Base-by-base conservation (phyloP, 2,797 vertebrate species). In the Eulemur albifrons region DNA sequence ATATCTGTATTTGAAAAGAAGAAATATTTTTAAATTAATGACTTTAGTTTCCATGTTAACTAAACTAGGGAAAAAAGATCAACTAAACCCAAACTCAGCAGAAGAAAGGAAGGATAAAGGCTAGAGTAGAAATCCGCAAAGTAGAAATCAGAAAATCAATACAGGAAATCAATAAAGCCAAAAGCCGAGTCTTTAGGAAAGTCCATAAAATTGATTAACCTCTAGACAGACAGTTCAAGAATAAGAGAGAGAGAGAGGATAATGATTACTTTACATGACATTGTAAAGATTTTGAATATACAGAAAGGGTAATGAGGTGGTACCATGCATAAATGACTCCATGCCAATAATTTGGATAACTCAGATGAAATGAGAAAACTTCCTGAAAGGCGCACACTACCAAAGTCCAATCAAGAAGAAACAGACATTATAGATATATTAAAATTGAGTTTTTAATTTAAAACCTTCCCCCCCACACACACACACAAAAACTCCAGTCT, bases 111-210 rank as follows among this genome's bases (percentile, higher is more conserved):
- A 93, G 43, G 9, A 30, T n/a, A 23, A 77, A 61, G 54, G 6
- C 54, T 15, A 80, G 23, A 70, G 18, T 7, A 84, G 40, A 91
- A 57, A 70, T 69, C 30, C 52, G 23, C 48, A 52, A 88, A 76
- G 80, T 21, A 30, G 65, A 85, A 88, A 70, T 23, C 59, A 88
- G 88, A 95, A 88, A 61, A 27, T 30, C 38, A 69, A 17, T 45
- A 70, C 27, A 21, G 27, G 20, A 75, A 73, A 91, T 75, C 65
- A 70, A 27, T 30, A 79, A 50, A 90, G 48, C 43, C 52, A 69
- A 93, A 88, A 93, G 20, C 61, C 59, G 27, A n/a, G 50, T 85
- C 52, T 81, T 95, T 11, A 27, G 82, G 76, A 50, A 90, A 93
- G 40, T 38, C 81, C 91, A 25, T 83, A 61, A 67, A 94, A 65